Percentiles rank a stretch among this genome's conserved stretches.
Evolutionary conservation across 2,797 vertebrate genomes (phyloP).

Genomic region (Octomys mimax): DNA sequence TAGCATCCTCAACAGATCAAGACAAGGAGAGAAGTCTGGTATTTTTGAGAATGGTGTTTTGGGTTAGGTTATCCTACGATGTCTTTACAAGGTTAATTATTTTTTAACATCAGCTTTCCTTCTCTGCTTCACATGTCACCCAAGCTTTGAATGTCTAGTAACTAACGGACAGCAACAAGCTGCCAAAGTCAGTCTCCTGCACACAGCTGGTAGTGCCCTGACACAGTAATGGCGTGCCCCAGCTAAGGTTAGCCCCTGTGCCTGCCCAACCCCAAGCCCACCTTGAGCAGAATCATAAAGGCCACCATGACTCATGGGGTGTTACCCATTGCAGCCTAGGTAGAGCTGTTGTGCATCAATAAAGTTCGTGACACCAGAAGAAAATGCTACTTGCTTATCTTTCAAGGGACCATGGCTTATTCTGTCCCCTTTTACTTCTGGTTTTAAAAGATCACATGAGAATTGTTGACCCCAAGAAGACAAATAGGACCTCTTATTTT

Average conservation of each 20-base stretch:
- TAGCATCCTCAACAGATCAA: not conserved
- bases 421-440: not conserved
- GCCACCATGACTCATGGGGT: accelerated
- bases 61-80: not conserved
- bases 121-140: not conserved
- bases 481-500: not conserved
- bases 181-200: not conserved
- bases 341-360: too few species aligned
- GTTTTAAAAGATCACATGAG: not conserved
- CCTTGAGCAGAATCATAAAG: not conserved
- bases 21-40: not conserved
- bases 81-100: not conserved
- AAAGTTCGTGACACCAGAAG: not conserved
- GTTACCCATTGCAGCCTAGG: not conserved
- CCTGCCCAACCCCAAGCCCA: not conserved
- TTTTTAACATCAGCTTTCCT: not conserved
- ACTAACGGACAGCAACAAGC: not conserved
- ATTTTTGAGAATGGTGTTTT: constrained; percentile 3
- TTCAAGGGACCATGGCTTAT: not conserved
- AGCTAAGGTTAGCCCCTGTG: not conserved
- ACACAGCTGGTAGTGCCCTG: too few species aligned
- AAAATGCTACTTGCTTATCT: not conserved
- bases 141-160: not conserved
- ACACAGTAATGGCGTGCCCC: not conserved
- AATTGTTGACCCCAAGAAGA: not conserved